Evolutionary conservation across 2,797 vertebrate genomes (phyloP).

Genomic region (Lithobates sylvaticus): DNA sequence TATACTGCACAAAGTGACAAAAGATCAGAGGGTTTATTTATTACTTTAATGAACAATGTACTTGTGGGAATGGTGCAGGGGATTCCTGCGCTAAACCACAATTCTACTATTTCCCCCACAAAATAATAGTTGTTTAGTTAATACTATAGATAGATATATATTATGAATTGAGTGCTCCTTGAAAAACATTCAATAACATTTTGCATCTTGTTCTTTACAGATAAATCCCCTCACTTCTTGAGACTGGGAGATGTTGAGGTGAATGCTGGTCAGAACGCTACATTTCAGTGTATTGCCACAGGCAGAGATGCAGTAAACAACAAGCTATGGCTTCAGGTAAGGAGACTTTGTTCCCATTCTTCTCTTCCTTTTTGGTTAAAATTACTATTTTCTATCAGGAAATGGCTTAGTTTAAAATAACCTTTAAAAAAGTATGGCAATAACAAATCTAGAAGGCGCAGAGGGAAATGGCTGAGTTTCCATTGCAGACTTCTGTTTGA

Average conservation of each 20-base stretch:
- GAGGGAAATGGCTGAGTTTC: background rate
- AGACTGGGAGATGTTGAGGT: conserved; percentile 97
- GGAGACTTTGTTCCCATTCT: conserved; percentile 54
- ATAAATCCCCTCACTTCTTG: conserved; percentile 97
- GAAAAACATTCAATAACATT: background rate
- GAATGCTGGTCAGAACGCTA: conserved; percentile 96
- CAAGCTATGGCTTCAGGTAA: conserved; percentile 97
- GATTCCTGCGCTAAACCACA: too few species aligned
- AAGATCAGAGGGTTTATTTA: too few species aligned
- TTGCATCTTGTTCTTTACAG: conserved; percentile 72
- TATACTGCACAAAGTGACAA: too few species aligned
- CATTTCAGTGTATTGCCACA: conserved; percentile 97
- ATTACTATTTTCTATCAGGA: background rate
- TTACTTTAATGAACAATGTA: too few species aligned
- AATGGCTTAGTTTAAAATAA: background rate
- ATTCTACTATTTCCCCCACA: too few species aligned
- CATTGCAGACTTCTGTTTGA: background rate
- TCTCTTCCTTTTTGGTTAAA: background rate
- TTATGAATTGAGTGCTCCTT: background rate
- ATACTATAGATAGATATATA: background rate
- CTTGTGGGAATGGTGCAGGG: too few species aligned
- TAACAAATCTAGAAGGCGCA: background rate
- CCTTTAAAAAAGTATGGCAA: background rate
- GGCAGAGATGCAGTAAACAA: conserved; percentile 92
- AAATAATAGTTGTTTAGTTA: too few species aligned